phyloP scores from a whole-genome alignment of 1,140 invertebrate species.

The Magallana gigas region DNA sequence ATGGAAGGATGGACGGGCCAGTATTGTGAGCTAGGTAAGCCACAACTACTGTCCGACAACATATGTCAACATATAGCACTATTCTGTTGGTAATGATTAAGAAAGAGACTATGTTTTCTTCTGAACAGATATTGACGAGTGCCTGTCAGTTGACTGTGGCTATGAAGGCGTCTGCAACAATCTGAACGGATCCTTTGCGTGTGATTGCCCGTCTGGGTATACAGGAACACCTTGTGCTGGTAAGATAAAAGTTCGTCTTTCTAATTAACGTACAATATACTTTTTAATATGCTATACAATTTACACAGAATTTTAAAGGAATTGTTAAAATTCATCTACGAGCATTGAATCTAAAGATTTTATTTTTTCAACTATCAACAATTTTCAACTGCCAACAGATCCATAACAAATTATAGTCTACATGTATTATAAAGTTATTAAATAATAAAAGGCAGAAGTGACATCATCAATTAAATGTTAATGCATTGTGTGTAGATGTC shows the following conservation, averaged over 20 bases:
- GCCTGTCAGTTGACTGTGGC: conserved; percentile 48
- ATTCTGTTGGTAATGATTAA: background rate
- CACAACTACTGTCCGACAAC: background rate
- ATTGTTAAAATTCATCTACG: no score
- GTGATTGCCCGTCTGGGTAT: conserved; percentile 47
- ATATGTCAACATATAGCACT: background rate
- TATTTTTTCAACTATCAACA: no score
- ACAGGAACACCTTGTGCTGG: conserved; percentile 43
- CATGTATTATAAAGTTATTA: no score
- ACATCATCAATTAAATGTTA: background rate
- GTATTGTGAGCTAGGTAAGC: background rate
- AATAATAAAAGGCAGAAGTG: no score
- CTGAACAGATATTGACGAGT: conserved; percentile 56
- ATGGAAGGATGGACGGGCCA: conserved; percentile 20
- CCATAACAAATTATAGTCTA: no score
- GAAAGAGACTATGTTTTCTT: background rate
- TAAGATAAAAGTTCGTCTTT: background rate
- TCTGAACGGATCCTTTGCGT: conserved; percentile 38
- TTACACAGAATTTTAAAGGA: no score
- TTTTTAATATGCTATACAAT: no score
- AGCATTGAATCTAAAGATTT: no score
- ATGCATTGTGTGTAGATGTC: conserved; percentile 42
- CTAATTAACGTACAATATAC: no score
- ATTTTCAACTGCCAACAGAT: no score
- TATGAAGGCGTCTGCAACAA: conserved; percentile 50